Conservation (phyloP, 64 coral and sea anemone genomes). For the Pachyseris speciosa region DNA sequence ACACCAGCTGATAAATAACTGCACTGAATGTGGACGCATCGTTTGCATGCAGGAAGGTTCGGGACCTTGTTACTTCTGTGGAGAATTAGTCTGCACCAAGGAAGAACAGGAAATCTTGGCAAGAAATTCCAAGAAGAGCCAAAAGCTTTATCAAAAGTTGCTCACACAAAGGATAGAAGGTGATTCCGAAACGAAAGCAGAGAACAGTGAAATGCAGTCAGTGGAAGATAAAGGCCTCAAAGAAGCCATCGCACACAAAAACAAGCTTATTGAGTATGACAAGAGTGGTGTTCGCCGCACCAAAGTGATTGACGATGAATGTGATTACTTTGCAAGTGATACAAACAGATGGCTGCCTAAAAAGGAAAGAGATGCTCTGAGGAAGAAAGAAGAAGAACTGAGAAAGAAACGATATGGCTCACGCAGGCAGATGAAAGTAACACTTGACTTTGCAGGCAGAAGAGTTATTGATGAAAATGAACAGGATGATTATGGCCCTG, state of each 20-base stretch:
- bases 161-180: constrained; percentile 72
- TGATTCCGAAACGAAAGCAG: not conserved
- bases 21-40: constrained; percentile 90
- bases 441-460: constrained; percentile 95
- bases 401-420: constrained; percentile 82
- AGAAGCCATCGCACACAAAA: constrained; percentile 91
- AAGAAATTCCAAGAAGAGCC: constrained; percentile 92
- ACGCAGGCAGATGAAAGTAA: constrained; percentile 83
- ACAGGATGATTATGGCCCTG: constrained; percentile 44
- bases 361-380: constrained; percentile 75
- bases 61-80: constrained; percentile 98
- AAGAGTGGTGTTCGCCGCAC: constrained; percentile 92
- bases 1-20: constrained; percentile 86
- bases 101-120: constrained; percentile 90
- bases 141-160: constrained; percentile 84
- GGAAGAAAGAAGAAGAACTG: constrained; percentile 83
- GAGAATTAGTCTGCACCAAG: constrained; percentile 88
- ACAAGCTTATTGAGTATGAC: constrained; percentile 92
- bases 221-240: constrained; percentile 58
- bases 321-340: constrained; percentile 96
- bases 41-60: constrained; percentile 94
- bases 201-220: not conserved
- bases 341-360: constrained; percentile 86
- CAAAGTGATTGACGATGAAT: constrained; percentile 97
- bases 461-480: constrained; percentile 82